phyloP scores from a whole-genome alignment of 2,888 invertebrate genomes.

The Stictocephala bisonia region DNA sequence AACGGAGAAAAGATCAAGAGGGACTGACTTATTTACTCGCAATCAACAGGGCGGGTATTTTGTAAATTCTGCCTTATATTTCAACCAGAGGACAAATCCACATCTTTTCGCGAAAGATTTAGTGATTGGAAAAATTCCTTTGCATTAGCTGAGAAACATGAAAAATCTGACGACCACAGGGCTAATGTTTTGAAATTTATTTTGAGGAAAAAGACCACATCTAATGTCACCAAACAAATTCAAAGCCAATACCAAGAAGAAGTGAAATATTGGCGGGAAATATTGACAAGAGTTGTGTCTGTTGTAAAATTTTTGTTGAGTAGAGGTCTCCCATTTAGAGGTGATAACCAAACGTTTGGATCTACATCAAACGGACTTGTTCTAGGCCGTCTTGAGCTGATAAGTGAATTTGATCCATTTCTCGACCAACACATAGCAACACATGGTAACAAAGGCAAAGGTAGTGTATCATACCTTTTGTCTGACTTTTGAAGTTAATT shows the following conservation, averaged over 20 bases:
- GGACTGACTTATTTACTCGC: not conserved
- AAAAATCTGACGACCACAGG: not conserved
- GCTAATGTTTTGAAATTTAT: not conserved
- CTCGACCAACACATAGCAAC: slow-evolving; percentile 4
- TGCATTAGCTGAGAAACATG: not conserved
- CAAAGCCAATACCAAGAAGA: not conserved
- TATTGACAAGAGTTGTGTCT: slow-evolving; percentile 5
- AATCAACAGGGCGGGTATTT: not conserved
- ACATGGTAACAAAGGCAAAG: slow-evolving; percentile 15
- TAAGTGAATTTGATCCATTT: slow-evolving; percentile 17
- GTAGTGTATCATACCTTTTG: not conserved
- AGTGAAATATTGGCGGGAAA: not conserved
- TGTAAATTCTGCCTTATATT: not conserved
- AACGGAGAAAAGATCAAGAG: not conserved
- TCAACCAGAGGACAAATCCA: not conserved
- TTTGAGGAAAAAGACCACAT: not conserved
- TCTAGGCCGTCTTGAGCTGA: not conserved
- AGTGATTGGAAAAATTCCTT: slow-evolving; percentile 14
- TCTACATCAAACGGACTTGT: slow-evolving; percentile 12
- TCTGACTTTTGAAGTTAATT: slow-evolving; percentile 2
- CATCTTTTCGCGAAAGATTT: slow-evolving; percentile 3
- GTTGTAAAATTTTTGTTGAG: not conserved
- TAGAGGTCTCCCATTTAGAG: too few species aligned
- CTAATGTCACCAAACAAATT: not conserved
- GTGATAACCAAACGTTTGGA: not conserved